Base-by-base conservation (phyloP, 2,113 vertebrate genomes). In the Haplochromis vanheusdeni region DNA sequence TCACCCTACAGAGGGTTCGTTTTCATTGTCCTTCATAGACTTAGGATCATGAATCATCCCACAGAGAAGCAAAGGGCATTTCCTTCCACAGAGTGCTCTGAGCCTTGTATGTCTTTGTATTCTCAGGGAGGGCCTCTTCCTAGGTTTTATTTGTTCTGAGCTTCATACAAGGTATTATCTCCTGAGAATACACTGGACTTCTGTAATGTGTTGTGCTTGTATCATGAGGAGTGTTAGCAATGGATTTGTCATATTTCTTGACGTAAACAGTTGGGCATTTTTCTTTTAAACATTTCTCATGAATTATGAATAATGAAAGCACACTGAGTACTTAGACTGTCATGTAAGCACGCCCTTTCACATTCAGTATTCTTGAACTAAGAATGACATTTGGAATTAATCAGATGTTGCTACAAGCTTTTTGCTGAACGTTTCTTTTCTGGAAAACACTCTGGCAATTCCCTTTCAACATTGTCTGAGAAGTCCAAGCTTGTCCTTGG, bases 111-210 rank as follows among this genome's bases (percentile, higher is more conserved):
- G 31, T 89, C 88, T 91, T 95, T 93, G 91, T 92, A 19, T 93
- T 91, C 60, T 84, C 51, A 86, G 91, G 91, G 88, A 95, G 93
- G 90, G 86, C 90, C 89, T 87, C 90, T 91, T 93, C 90, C 92
- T 90, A 83, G 58, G 80, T 81, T 90, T 93, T 93, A 55, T 88
- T 21, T 23, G 58, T 17, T 56, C 49, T 16, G 28, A 82, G 82
- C 51, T 47, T 83, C 68, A 73, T 77, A 19, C 26, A 80, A 52
- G 51, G 83, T 92, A 75, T 89, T 90, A 84, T 93, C 87, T 65
- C 52, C 84, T 70, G 21, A 62, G 60, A 89, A 49, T 21, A 62
- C 87, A 84, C 55, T 9, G 9, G 52, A 40, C 14, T 49, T 56
- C 23, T 45, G 35, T 70, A 42, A 21, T 79, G 49, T 37, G 47